Evolutionary conservation across 2,113 vertebrate genomes (phyloP), one percentile per base, ranked within the genome.

Genomic region (Dromiciops gliroides): DNA sequence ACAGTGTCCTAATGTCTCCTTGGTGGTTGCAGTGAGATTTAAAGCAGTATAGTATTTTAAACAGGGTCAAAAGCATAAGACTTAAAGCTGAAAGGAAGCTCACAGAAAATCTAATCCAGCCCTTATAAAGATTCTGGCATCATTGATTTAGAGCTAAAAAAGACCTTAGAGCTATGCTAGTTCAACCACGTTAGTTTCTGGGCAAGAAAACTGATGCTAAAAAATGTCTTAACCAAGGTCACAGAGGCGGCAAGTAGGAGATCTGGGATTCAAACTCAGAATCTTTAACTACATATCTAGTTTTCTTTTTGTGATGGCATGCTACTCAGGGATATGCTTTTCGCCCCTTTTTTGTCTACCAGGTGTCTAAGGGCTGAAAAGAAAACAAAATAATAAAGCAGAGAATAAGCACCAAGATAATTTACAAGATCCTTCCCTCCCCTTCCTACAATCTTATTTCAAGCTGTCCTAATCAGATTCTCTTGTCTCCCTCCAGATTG

Each of bases 381-480:
- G 1, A 75, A 75, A 37, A n/a, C 60, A 75, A 67, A 56, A 56
- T 12, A 28, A 75, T 0, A 75, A 75, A 96, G 1, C 50, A 89
- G 10, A 95, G 24, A 94, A 75, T n/a, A 75, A 75, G 12, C 12
- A n/a, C 37, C 10, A 24, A 93, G 89, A 67, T 22, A 92, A 28
- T 95, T 83, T 91, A 44, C 53, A 2, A 83, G 25, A 95, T 26
- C 5, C 75, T 93, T 96, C 89, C n/a, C n/a, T n/a, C n/a, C n/a
- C n/a, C n/a, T 3, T 94, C 31, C 93, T 92, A 28, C 5, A 91
- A 56, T 91, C 92, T 92, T 93, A 94, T 92, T 92, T 95, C 47
- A 95, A 26, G 9, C 51, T 90, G 91, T 75, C 48, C 37, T 44
- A 83, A n/a, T 25, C 23, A 92, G 49, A 49, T n/a, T 75, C 12